These are phyloP conservation scores for Pongo abelii DNA, from an alignment of 2,113 vertebrate genomes.

Conservation along the genomic window DNA sequence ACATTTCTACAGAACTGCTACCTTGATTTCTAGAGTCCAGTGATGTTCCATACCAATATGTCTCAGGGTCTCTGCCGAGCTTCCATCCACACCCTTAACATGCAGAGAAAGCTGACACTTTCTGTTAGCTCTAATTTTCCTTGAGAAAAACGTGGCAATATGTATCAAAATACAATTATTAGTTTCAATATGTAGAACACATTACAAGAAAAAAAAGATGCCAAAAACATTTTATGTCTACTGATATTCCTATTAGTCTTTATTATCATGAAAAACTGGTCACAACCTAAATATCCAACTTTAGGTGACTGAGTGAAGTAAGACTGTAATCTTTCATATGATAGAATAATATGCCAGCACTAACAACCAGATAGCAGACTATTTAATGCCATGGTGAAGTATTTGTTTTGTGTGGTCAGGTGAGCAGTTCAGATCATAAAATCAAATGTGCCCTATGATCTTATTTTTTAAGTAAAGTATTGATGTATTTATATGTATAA, in stretches of 20 bases:
- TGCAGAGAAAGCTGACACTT: not conserved
- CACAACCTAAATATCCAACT: not conserved
- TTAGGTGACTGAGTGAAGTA: not conserved
- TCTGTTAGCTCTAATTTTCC: not conserved
- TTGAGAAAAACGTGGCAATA: not conserved
- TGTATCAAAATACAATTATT: slow-evolving; percentile 1
- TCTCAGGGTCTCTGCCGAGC: not conserved
- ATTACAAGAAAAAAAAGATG: not conserved
- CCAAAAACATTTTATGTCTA: not conserved
- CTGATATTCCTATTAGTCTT: not conserved
- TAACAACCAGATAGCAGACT: not conserved
- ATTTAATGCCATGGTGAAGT: not conserved
- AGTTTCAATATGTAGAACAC: not conserved
- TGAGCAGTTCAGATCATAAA: not conserved
- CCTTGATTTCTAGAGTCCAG: not conserved
- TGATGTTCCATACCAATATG: rapidly evolving
- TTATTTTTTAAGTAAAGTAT: not conserved
- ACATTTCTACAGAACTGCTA: not conserved
- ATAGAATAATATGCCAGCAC: not conserved
- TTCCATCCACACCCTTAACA: not conserved
- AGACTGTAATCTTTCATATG: not conserved
- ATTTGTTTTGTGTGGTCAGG: not conserved
- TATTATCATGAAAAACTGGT: not conserved
- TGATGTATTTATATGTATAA: not conserved
- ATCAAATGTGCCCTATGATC: not conserved